Conservation (phyloP, 2,113 vertebrate genomes). For the Vicugna pacos region DNA sequence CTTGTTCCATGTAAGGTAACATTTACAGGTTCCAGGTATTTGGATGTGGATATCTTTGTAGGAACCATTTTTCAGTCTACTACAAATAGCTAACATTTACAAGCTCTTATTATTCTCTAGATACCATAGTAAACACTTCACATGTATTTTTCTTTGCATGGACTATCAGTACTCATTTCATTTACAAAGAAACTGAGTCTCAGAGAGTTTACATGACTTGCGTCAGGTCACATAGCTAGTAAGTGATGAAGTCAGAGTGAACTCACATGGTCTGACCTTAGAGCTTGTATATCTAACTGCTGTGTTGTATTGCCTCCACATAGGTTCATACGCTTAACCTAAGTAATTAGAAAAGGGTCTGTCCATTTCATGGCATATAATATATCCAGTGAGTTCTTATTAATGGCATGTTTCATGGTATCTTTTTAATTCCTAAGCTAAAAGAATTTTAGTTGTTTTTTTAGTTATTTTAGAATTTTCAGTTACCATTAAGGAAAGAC, state of each 20-base stretch:
- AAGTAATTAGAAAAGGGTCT: background rate
- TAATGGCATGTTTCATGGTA: slow-evolving; percentile 11
- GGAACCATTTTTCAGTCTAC: background rate
- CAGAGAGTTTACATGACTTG: background rate
- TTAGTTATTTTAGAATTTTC: background rate
- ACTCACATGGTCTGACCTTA: background rate
- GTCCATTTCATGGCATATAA: background rate
- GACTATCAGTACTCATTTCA: background rate
- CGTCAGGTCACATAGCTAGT: background rate
- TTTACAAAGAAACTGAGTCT: background rate
- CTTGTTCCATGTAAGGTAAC: background rate
- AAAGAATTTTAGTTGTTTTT: background rate
- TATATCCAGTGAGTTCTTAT: background rate
- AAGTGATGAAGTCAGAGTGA: background rate
- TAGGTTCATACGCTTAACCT: background rate
- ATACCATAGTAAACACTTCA: background rate
- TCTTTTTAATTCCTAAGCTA: background rate
- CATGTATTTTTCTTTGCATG: background rate
- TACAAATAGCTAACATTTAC: background rate
- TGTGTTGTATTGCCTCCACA: background rate
- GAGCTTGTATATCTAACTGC: background rate
- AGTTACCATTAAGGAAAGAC: slow-evolving; percentile 41
- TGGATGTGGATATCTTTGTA: background rate
- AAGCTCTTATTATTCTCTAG: background rate
- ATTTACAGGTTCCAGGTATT: background rate